Conservation (phyloP, 2,113 vertebrate genomes). For the Donacobius atricapilla region DNA sequence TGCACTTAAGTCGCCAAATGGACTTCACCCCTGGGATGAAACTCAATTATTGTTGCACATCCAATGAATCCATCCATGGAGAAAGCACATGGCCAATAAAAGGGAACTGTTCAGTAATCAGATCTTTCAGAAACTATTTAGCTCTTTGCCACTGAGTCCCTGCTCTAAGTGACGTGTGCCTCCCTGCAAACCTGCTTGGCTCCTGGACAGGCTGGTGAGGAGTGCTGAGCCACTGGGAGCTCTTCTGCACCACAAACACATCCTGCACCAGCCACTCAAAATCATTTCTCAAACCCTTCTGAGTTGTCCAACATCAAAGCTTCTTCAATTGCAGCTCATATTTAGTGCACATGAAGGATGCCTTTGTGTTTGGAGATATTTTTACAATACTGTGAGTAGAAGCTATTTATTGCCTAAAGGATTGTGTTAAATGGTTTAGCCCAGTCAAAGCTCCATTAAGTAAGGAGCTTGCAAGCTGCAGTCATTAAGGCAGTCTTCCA, state of each 20-base stretch:
- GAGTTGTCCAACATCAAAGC: neutral
- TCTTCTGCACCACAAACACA: slow-evolving; percentile 15
- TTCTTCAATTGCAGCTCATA: neutral
- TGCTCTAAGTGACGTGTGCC: slow-evolving; percentile 78
- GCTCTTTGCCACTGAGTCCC: slow-evolving; percentile 78
- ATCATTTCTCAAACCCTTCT: neutral
- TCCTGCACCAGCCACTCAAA: neutral
- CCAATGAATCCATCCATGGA: slow-evolving; percentile 79
- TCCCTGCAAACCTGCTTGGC: slow-evolving; percentile 58
- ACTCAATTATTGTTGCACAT: slow-evolving; percentile 82
- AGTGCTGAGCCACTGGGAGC: slow-evolving; percentile 60
- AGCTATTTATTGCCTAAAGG: slow-evolving; percentile 1
- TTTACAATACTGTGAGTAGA: neutral
- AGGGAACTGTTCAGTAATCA: slow-evolving; percentile 80
- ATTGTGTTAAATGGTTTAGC: slow-evolving; percentile 36
- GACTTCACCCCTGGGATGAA: slow-evolving; percentile 81
- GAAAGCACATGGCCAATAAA: slow-evolving; percentile 74
- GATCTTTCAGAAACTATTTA: slow-evolving; percentile 90
- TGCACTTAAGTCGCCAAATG: slow-evolving; percentile 86
- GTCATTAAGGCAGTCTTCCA: neutral
- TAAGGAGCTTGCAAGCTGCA: neutral
- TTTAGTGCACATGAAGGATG: neutral
- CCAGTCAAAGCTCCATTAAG: neutral
- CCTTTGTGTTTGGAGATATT: neutral
- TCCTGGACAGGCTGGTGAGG: slow-evolving; percentile 8